Evolutionary conservation across 2,113 vertebrate genomes (phyloP), one percentile per base, ranked within the genome.

Genomic region (Sinocyclocheilus grahami): DNA sequence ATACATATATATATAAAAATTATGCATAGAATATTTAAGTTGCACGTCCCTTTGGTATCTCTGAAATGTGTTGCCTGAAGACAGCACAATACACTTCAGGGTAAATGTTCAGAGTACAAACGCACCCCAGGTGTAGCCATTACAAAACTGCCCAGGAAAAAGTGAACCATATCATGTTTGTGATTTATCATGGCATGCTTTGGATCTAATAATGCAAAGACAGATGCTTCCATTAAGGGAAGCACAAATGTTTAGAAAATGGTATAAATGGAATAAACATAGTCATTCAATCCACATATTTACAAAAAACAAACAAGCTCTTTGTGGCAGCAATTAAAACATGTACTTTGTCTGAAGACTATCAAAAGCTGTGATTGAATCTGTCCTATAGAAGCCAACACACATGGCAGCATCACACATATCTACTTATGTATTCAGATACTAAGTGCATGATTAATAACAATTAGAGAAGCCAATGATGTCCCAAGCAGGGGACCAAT

Each of bases 391-490:
- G 5, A 79, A 18, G 4, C 8, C 22, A 8, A 65, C 78, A 48
- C n/a, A n/a, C 58, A 80, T 12, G 13, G 11, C 58, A 22, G 20
- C 33, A 8, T 55, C 1, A 3, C 11, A 13, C 2, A 62, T 20
- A 22, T 11, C 5, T 39, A 13, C 53, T 12, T 60, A 20, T 60
- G 30, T 60, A 24, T 63, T 65, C 60, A 81, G 37, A 77, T 42
- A 65, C 60, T 60, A 77, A 62, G 27, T 77, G 72, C 42, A 39
- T 77, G 33, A 63, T 85, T 60, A 30, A 85, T 85, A 63, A 46
- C 60, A 46, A 84, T 84, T 46, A 84, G 53, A 76, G n/a, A 46
- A 78, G 39, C n/a, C 14, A 62, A 85, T 67, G 55, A 78, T 78
- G 58, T 65, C 46, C 74, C 27, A 42, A 62, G n/a, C 12, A 48